Conservation (phyloP, 2,113 vertebrate genomes). For the Ptychochromis oligacanthus region DNA sequence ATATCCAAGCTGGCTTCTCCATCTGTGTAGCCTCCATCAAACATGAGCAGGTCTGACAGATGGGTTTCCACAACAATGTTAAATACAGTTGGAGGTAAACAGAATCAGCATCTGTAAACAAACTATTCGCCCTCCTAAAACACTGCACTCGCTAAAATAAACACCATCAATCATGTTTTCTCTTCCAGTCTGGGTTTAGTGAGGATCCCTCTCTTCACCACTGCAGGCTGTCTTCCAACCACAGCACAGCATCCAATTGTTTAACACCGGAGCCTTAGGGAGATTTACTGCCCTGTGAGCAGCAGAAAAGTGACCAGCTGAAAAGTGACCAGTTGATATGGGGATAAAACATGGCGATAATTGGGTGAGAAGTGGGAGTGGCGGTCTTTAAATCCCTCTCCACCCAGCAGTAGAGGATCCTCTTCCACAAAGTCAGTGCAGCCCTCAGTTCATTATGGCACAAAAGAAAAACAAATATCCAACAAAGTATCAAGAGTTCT, state of each 20-base stretch:
- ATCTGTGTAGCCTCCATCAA: neutral
- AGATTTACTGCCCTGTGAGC: neutral
- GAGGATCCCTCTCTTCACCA: neutral
- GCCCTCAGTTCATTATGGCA: slow-evolving; percentile 53
- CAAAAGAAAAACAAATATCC: slow-evolving; percentile 54
- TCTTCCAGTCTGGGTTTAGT: neutral
- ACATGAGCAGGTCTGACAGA: neutral
- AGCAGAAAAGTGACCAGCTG: neutral
- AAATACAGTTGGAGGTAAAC: slow-evolving; percentile 39
- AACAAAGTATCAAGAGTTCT: slow-evolving; percentile 13
- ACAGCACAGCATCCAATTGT: neutral
- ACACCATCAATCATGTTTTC: neutral
- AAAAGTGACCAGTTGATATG: neutral
- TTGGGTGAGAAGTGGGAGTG: neutral
- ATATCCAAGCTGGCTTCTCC: neutral
- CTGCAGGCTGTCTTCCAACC: neutral
- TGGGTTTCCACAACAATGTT: neutral
- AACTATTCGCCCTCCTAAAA: neutral
- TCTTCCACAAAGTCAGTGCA: slow-evolving; percentile 7
- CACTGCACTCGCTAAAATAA: neutral
- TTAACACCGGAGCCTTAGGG: neutral
- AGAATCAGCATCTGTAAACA: slow-evolving; percentile 38
- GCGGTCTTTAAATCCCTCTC: slow-evolving; percentile 8
- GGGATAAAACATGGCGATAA: neutral
- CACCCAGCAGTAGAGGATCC: neutral